Evolutionary conservation across 2,888 invertebrate species (phyloP).

Genomic region (Caenorhabditis sp.): DNA sequence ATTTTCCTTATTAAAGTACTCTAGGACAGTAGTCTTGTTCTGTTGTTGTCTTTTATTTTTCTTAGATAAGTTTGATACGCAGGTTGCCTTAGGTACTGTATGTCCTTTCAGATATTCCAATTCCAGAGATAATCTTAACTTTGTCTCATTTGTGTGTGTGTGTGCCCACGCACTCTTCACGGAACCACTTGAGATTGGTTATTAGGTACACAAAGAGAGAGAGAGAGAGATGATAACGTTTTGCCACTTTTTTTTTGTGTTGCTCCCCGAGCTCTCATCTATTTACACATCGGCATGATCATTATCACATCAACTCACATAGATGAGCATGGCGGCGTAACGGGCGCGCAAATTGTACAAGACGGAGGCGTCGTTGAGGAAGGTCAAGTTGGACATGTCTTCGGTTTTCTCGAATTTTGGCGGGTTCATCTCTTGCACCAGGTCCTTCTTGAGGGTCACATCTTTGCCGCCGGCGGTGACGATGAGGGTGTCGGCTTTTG

Average conservation of each 20-base stretch:
- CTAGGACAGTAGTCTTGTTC: no score
- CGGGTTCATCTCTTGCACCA: conserved; percentile 93
- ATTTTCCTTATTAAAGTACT: no score
- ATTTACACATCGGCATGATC: not conserved
- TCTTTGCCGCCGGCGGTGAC: conserved; percentile 85
- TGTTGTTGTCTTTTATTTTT: no score
- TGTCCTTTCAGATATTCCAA: no score
- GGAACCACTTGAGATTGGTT: not conserved
- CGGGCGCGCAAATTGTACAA: conserved; percentile 97
- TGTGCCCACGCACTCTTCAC: not conserved
- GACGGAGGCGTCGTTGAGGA: conserved; percentile 98
- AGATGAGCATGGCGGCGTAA: conserved; percentile 90
- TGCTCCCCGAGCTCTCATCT: not conserved
- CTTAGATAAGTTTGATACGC: no score
- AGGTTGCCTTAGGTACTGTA: no score
- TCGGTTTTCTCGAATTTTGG: conserved; percentile 95
- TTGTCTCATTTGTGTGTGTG: not conserved
- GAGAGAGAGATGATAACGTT: conserved; percentile 12
- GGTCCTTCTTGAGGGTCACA: conserved; percentile 83
- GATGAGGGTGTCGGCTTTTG: conserved; percentile 92
- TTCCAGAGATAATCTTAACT: no score
- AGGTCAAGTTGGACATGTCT: conserved; percentile 83
- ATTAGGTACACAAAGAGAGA: not conserved
- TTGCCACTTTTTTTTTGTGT: conserved; percentile 25
- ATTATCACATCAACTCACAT: conserved; percentile 51